Conservation (phyloP, 2,113 vertebrate genomes). For the Bucco capensis region DNA sequence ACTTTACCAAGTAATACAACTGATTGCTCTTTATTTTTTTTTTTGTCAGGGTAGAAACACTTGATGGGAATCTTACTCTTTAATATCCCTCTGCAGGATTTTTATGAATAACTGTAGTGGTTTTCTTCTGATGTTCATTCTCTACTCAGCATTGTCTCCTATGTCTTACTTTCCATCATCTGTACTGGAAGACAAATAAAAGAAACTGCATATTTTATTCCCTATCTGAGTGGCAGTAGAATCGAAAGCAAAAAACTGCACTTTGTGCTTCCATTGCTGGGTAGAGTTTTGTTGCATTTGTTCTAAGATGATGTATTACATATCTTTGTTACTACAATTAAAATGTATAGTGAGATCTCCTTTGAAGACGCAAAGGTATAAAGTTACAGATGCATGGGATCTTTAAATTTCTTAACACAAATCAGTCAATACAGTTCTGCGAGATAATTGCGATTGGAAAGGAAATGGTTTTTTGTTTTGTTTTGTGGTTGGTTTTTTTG, state of each 20-base stretch:
- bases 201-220: not conserved
- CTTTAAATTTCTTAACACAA: not conserved
- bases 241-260: not conserved
- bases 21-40: not conserved
- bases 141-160: not conserved
- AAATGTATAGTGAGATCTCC: not conserved
- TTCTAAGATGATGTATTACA: not conserved
- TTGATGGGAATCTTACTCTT: not conserved
- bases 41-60: not conserved
- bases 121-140: not conserved
- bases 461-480: accelerated
- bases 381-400: not conserved
- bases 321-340: not conserved
- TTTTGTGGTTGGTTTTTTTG: too few relatives aligned
- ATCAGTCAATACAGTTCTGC: not conserved
- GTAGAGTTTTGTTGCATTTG: not conserved
- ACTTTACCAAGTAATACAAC: not conserved
- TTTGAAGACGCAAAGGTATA: not conserved
- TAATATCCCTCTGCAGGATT: not conserved
- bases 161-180: not conserved
- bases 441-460: not conserved
- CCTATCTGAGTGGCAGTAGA: not conserved
- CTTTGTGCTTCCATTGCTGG: not conserved
- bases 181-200: not conserved
- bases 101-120: not conserved